Percentiles rank a stretch among this genome's conserved stretches.
Conservation (phyloP, 2,797 vertebrate genomes). For the Typhlichthys eigenmanni region DNA sequence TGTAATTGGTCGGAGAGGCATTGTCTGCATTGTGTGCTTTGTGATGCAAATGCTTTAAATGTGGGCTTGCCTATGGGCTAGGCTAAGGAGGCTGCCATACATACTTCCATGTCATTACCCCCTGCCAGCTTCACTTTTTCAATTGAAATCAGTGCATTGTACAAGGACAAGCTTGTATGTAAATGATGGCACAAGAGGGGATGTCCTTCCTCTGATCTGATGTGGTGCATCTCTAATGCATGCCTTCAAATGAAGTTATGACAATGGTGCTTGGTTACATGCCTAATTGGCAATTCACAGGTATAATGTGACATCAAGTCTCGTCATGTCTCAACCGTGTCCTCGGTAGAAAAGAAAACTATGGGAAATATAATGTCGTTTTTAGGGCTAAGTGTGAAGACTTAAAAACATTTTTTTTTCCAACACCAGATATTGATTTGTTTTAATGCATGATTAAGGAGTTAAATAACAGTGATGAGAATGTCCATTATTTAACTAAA, state of each 20-base stretch:
- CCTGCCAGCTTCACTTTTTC: constrained; percentile 42
- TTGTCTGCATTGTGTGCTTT: constrained; percentile 70
- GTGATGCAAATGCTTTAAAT: constrained; percentile 73
- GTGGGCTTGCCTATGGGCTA: constrained; percentile 49
- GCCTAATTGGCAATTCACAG: constrained; percentile 58
- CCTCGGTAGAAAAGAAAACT: constrained; percentile 26
- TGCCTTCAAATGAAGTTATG: constrained; percentile 49
- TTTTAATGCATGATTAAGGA: background rate
- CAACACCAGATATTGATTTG: background rate
- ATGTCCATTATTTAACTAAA: too few species aligned
- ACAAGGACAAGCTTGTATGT: constrained; percentile 44
- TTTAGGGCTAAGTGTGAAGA: constrained; percentile 1
- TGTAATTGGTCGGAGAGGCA: constrained; percentile 70
- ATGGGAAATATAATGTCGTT: constrained; percentile 15
- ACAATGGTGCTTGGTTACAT: constrained; percentile 52
- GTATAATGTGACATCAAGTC: constrained; percentile 63
- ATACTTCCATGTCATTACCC: constrained; percentile 69
- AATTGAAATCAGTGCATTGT: constrained; percentile 40
- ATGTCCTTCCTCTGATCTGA: constrained; percentile 54
- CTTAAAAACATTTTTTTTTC: background rate
- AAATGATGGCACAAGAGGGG: constrained; percentile 37
- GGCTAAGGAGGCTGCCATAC: constrained; percentile 42
- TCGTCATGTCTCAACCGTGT: constrained; percentile 63
- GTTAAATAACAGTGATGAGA: too few species aligned
- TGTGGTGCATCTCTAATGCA: constrained; percentile 45